Percentiles rank a stretch among this genome's conserved stretches.
Conservation (phyloP, 1,140 invertebrate genomes). For the Drosophila tani region DNA sequence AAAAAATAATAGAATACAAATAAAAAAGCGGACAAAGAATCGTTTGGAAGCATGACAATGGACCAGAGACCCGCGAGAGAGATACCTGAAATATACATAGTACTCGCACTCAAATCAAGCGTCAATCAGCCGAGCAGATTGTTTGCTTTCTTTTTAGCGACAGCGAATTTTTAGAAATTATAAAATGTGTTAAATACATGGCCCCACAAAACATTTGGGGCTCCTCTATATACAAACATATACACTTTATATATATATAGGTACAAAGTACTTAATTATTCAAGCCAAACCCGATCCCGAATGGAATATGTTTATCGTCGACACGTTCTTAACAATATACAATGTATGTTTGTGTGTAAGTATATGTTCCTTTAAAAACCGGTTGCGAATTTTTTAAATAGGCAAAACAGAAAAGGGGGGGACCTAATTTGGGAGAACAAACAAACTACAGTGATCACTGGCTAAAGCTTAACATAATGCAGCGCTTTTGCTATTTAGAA, state of each 20-base stretch:
- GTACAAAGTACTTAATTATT: slow-evolving; percentile 5
- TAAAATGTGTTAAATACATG: slow-evolving; percentile 3
- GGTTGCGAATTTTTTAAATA: slow-evolving; percentile 11
- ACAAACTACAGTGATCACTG: slow-evolving; percentile 9
- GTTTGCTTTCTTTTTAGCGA: slow-evolving; percentile 48
- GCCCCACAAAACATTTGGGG: background rate
- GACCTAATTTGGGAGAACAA: slow-evolving; percentile 5
- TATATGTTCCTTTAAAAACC: slow-evolving; percentile 19
- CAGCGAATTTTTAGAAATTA: slow-evolving; percentile 23
- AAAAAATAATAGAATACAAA: background rate
- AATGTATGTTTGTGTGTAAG: background rate
- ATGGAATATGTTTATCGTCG: background rate
- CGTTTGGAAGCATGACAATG: slow-evolving; percentile 25
- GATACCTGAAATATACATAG: slow-evolving; percentile 11
- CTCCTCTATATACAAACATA: background rate
- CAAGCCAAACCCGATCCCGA: slow-evolving; percentile 2
- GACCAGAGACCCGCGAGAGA: slow-evolving; percentile 15
- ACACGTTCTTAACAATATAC: slow-evolving; percentile 11
- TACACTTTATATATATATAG: background rate
- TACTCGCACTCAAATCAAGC: slow-evolving; percentile 38
- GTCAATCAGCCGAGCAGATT: slow-evolving; percentile 38
- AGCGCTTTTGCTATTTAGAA: background rate
- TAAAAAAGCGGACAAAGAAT: slow-evolving; percentile 23
- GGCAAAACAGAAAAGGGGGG: background rate
- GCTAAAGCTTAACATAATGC: background rate